phyloP scores from a whole-genome alignment of 2,113 vertebrate genomes.

The Apteryx owenii region DNA sequence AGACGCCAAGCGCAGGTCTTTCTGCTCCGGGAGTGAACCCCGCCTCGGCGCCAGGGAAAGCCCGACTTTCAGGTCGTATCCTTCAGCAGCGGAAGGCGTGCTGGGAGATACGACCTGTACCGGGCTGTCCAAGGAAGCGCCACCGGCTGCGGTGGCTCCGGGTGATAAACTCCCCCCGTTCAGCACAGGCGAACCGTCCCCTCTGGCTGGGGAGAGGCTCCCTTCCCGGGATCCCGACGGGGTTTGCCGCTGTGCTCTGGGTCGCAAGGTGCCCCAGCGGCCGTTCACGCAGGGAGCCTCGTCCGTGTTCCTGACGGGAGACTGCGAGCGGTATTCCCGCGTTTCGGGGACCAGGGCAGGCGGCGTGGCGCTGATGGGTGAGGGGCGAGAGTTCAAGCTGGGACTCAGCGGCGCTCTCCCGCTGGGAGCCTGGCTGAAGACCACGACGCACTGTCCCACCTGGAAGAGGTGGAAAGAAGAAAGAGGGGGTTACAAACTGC shows the following conservation, averaged over 20 bases:
- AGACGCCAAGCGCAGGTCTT: conserved; percentile 77
- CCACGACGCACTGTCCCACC: conserved; percentile 97
- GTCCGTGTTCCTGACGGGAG: conserved; percentile 86
- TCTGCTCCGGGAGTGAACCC: conserved; percentile 79
- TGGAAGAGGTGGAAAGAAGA: conserved; percentile 50
- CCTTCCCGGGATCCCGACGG: conserved; percentile 85
- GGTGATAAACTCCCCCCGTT: conserved; percentile 89
- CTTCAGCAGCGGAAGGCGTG: conserved; percentile 76
- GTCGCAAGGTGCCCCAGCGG: conserved; percentile 94
- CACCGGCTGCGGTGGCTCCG: conserved; percentile 54
- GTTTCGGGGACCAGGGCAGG: conserved; percentile 88
- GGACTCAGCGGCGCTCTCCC: conserved; percentile 95
- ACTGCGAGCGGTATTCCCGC: conserved; percentile 91
- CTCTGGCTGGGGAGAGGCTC: conserved; percentile 89
- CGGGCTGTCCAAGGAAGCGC: conserved; percentile 83
- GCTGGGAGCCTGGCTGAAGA: conserved; percentile 97
- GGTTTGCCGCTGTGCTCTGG: conserved; percentile 82
- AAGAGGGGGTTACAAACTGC: neutral
- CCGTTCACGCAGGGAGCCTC: conserved; percentile 96
- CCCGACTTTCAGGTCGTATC: conserved; percentile 69
- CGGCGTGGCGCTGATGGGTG: conserved; percentile 95
- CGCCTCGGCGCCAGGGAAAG: conserved; percentile 55
- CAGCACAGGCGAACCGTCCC: conserved; percentile 86
- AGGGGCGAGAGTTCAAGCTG: conserved; percentile 95
- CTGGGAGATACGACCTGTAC: conserved; percentile 86